Conservation (phyloP, 2,888 invertebrate genomes). For the Abrostola tripartita region DNA sequence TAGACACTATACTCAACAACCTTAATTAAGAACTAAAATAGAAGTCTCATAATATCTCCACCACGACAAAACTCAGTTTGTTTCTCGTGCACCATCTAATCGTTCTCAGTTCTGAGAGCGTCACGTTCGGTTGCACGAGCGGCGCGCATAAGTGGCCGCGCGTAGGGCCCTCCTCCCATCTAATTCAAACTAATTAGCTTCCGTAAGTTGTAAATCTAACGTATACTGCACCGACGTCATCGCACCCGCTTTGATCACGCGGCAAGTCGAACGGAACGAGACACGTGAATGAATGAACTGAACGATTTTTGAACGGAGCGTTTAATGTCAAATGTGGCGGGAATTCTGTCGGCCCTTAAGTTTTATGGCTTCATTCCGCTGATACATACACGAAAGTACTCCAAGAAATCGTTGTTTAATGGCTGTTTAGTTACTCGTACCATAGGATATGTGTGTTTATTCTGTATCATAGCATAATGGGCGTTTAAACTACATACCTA, state of each 20-base stretch:
- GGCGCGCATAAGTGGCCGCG: slow-evolving; percentile 71
- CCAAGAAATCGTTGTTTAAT: slow-evolving; percentile 17
- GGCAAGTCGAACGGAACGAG: slow-evolving; percentile 79
- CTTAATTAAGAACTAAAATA: neutral
- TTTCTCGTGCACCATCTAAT: slow-evolving; percentile 53
- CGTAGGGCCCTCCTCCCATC: slow-evolving; percentile 70
- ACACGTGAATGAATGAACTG: slow-evolving; percentile 66
- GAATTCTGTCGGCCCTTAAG: slow-evolving; percentile 62
- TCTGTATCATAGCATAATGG: no score
- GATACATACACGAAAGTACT: slow-evolving; percentile 27
- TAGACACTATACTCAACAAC: neutral
- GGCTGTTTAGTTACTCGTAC: no score
- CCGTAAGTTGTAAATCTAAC: slow-evolving; percentile 85
- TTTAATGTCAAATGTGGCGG: slow-evolving; percentile 82
- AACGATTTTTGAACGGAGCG: slow-evolving; percentile 80
- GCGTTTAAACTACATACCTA: no score
- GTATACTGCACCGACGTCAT: slow-evolving; percentile 76
- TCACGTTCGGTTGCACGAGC: slow-evolving; percentile 73
- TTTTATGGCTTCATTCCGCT: slow-evolving; percentile 59
- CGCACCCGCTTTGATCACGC: slow-evolving; percentile 82
- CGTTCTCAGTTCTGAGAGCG: slow-evolving; percentile 63
- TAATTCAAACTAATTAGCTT: slow-evolving; percentile 79
- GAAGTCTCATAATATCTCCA: neutral
- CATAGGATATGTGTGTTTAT: no score
- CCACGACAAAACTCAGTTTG: neutral